phyloP scores from a whole-genome alignment of 1,140 invertebrate species.

The Pseudomyrmex gracilis region DNA sequence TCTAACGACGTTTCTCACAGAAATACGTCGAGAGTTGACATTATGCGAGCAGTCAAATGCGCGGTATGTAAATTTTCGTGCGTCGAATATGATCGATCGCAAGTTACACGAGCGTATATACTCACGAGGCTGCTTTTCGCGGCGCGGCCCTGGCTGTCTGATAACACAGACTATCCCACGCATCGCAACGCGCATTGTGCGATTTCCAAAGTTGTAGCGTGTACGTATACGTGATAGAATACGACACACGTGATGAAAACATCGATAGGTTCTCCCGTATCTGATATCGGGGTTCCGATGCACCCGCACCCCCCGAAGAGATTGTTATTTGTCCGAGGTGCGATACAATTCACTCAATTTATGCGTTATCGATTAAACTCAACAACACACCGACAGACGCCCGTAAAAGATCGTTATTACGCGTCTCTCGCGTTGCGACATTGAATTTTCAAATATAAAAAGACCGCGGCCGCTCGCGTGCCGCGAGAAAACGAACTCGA shows the following conservation, averaged over 20 bases:
- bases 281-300: conserved; percentile 21
- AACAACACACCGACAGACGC: neutral
- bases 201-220: too few relatives aligned
- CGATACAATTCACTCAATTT: conserved; percentile 15
- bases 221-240: neutral
- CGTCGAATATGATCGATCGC: neutral
- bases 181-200: neutral
- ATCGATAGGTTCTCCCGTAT: neutral
- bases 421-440: conserved; percentile 3
- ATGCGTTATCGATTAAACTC: conserved; percentile 19
- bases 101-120: neutral
- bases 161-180: neutral
- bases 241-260: neutral
- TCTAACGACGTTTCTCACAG: too few relatives aligned
- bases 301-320: neutral
- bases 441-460: neutral
- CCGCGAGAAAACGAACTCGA: neutral
- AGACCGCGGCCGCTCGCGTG: neutral
- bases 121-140: neutral
- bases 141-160: neutral
- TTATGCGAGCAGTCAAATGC: too few relatives aligned
- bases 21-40: too few relatives aligned
- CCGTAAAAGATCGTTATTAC: conserved; percentile 12
- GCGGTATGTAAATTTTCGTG: too few relatives aligned
- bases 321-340: neutral